Evolutionary conservation across 2,113 vertebrate species (phyloP).

Genomic region (Podiceps cristatus): DNA sequence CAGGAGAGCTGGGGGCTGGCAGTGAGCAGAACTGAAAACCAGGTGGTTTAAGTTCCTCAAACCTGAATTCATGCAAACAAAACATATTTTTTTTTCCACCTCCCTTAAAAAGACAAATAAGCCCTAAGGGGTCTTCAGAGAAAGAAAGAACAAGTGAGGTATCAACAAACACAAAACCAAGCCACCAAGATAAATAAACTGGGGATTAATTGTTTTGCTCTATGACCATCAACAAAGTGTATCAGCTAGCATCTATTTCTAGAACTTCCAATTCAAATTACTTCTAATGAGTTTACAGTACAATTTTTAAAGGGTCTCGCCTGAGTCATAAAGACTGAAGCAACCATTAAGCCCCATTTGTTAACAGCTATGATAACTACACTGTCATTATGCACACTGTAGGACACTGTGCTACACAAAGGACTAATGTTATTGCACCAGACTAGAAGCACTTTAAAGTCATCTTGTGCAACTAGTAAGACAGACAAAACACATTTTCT

Average conservation of each 20-base stretch:
- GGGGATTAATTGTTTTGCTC: constrained; percentile 22
- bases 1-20: neutral
- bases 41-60: neutral
- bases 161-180: neutral
- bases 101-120: neutral
- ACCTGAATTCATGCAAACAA: neutral
- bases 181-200: neutral
- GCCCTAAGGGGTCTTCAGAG: neutral
- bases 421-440: constrained; percentile 34
- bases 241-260: constrained; percentile 24
- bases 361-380: constrained; percentile 67
- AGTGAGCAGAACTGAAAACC: neutral
- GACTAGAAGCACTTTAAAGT: constrained; percentile 61
- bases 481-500: constrained; percentile 42
- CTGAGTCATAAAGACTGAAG: constrained; percentile 48
- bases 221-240: constrained; percentile 38
- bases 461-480: constrained; percentile 37
- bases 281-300: constrained; percentile 67
- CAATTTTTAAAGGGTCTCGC: constrained; percentile 56
- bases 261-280: constrained; percentile 58
- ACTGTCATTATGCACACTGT: constrained; percentile 57
- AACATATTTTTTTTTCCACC: neutral
- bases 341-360: constrained; percentile 52
- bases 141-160: neutral
- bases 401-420: constrained; percentile 53